These are phyloP conservation scores for Yasuhikotakia modesta DNA, from an alignment of 2,797 vertebrate species.

Conservation along the genomic window DNA sequence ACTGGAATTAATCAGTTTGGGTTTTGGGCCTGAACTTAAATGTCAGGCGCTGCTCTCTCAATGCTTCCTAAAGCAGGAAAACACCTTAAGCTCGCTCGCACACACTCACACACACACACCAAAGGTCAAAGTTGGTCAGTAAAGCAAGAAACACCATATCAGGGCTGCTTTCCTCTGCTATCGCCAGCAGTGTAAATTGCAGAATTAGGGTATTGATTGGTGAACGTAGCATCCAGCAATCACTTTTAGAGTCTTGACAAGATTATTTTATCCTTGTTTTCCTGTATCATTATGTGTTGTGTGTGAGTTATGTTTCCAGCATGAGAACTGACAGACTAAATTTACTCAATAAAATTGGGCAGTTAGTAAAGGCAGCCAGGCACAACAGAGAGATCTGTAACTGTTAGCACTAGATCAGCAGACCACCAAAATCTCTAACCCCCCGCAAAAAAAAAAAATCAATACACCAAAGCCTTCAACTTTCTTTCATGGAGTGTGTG, in stretches of 20 bases:
- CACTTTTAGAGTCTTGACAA: constrained; percentile 99
- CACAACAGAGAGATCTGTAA: constrained; percentile 80
- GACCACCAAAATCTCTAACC: background rate
- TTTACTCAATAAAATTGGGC: constrained; percentile 99
- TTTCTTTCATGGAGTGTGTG: background rate
- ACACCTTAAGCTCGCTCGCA: constrained; percentile 91
- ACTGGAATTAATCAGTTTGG: constrained; percentile 91
- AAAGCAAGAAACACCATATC: constrained; percentile 99
- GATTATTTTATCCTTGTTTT: constrained; percentile 99
- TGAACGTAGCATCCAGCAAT: constrained; percentile 93
- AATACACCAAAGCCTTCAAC: constrained; percentile 20
- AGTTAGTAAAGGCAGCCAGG: constrained; percentile 96
- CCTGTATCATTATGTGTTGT: constrained; percentile 99
- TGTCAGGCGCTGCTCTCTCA: constrained; percentile 85
- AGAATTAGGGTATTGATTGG: constrained; percentile 99
- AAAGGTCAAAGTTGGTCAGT: constrained; percentile 99
- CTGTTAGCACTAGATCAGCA: constrained; percentile 64
- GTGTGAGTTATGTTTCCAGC: constrained; percentile 98
- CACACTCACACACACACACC: constrained; percentile 85
- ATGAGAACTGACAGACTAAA: constrained; percentile 99
- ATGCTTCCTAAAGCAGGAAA: constrained; percentile 90
- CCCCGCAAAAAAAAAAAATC: constrained; percentile 9
- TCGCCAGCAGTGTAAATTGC: constrained; percentile 96
- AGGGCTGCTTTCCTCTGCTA: constrained; percentile 94
- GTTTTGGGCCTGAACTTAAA: constrained; percentile 82